Evolutionary conservation across 2,113 vertebrate species (phyloP).

Genomic region (Deroptyus accipitrinus): DNA sequence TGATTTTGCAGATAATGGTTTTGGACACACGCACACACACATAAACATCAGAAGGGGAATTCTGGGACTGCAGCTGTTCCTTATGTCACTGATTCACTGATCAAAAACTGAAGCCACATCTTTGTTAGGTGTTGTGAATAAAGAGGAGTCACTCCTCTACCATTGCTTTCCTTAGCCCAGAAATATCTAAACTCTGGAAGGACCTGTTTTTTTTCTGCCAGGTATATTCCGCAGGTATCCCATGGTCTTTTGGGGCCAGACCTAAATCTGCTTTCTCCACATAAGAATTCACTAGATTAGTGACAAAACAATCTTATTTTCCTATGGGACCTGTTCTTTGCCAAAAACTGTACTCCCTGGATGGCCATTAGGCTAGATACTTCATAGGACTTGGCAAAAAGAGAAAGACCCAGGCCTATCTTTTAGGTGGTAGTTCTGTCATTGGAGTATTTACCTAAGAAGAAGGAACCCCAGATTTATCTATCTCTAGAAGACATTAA

Average conservation of each 20-base stretch:
- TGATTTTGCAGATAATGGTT: background rate
- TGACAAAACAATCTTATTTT: background rate
- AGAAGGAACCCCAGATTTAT: background rate
- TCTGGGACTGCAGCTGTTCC: background rate
- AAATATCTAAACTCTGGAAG: background rate
- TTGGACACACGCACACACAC: background rate
- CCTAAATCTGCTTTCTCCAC: background rate
- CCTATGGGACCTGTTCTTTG: fast-evolving
- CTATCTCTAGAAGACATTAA: fast-evolving
- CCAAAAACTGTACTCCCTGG: background rate
- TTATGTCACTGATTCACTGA: background rate
- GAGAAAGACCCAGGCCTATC: background rate
- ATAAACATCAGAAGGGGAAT: background rate
- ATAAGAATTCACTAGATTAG: background rate
- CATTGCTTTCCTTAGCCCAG: background rate
- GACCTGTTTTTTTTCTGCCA: background rate
- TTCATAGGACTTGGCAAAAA: background rate
- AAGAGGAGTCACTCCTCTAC: background rate
- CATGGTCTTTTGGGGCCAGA: background rate
- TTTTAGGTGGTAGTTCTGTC: background rate
- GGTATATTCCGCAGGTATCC: background rate
- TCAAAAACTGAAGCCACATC: background rate
- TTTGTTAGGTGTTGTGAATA: background rate
- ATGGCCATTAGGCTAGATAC: background rate
- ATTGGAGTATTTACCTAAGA: background rate